phyloP scores from a whole-genome alignment of 2,113 vertebrate genomes.

The Aptenodytes forsteri region DNA sequence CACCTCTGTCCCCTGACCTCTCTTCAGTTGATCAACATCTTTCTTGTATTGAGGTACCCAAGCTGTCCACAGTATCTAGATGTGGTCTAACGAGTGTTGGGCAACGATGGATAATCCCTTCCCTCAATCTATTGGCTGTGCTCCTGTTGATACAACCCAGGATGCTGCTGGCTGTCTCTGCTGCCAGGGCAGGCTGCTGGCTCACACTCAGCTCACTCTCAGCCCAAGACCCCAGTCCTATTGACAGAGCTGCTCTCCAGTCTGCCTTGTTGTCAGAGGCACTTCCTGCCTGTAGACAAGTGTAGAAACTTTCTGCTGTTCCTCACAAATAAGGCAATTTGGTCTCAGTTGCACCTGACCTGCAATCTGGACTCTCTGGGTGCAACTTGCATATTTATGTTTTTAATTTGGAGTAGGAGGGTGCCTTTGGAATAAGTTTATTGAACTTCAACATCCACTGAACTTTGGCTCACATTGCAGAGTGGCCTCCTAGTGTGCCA shows the following conservation, averaged over 20 bases:
- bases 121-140: neutral
- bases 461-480: neutral
- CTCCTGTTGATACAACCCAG: neutral
- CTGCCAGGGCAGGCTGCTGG: neutral
- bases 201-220: neutral
- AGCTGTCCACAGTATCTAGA: neutral
- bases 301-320: neutral
- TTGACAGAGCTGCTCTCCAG: neutral
- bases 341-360: neutral
- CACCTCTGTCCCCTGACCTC: neutral
- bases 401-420: neutral
- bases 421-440: neutral
- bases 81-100: neutral
- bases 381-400: neutral
- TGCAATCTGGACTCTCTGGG: neutral
- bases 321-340: neutral
- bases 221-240: neutral
- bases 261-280: neutral
- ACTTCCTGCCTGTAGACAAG: neutral
- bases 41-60: neutral
- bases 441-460: neutral
- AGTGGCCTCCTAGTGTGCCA: neutral
- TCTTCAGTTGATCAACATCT: neutral
- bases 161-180: neutral
- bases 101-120: neutral